These are phyloP conservation scores for Acestrorhynchus altus DNA, from an alignment of 2,797 vertebrate species.

Conservation along the genomic window DNA sequence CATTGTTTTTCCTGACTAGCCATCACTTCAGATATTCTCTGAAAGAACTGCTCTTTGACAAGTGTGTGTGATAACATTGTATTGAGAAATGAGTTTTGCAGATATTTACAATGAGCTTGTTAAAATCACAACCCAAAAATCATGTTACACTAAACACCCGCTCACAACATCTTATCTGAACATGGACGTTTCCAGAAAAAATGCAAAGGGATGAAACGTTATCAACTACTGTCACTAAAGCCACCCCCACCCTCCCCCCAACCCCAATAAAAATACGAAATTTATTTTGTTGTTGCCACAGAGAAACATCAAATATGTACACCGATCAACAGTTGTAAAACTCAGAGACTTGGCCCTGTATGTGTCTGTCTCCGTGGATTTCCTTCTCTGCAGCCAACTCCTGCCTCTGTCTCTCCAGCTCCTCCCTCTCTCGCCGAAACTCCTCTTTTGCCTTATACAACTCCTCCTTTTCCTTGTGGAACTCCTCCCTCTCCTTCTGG, in stretches of 20 bases:
- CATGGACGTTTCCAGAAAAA: neutral
- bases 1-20: too few relatives aligned
- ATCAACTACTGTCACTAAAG: conserved; percentile 38
- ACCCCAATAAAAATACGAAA: conserved; percentile 52
- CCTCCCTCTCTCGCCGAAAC: conserved; percentile 38
- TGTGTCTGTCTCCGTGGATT: conserved; percentile 48
- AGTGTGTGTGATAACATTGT: conserved; percentile 2
- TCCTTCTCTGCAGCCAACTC: conserved; percentile 50
- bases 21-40: too few relatives aligned
- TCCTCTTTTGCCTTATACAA: conserved; percentile 46
- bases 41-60: conserved; percentile 5
- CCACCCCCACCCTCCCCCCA: conserved; percentile 2
- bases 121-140: conserved; percentile 39
- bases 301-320: conserved; percentile 9
- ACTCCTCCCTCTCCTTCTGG: conserved; percentile 63
- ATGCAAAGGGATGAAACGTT: conserved; percentile 2
- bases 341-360: conserved; percentile 50
- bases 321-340: conserved; percentile 53
- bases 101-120: conserved; percentile 7
- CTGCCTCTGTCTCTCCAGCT: conserved; percentile 56
- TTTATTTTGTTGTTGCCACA: conserved; percentile 35
- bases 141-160: neutral
- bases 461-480: conserved; percentile 65
- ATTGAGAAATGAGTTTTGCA: conserved; percentile 29
- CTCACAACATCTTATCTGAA: neutral